phyloP scores from a whole-genome alignment of 30 jellyfish, hydroid and myxozoan genomes.

The Aurelia sp. region DNA sequence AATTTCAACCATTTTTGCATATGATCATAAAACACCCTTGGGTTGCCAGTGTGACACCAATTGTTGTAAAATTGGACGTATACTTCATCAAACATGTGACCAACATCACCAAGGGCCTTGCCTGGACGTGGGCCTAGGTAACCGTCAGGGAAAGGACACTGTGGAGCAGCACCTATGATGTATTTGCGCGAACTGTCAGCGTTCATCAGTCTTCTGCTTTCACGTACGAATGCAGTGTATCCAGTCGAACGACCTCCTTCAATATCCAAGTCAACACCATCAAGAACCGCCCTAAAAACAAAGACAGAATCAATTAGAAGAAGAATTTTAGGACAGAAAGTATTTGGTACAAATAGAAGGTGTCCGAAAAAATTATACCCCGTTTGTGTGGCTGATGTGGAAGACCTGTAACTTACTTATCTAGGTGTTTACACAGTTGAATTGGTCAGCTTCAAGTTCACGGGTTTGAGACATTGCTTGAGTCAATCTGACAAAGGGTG shows the following conservation, averaged over 20 bases:
- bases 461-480: no score
- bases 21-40: constrained; percentile 82
- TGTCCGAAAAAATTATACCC: no score
- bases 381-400: no score
- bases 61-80: constrained; percentile 97
- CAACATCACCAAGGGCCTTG: constrained; percentile 96
- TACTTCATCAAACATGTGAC: constrained; percentile 91
- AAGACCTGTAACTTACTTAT: no score
- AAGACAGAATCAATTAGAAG: not conserved
- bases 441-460: no score
- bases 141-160: constrained; percentile 99
- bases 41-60: constrained; percentile 99
- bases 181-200: constrained; percentile 76
- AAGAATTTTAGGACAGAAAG: no score
- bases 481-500: no score
- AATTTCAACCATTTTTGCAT: constrained; percentile 88
- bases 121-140: constrained; percentile 93
- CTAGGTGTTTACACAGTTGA: no score
- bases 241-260: constrained; percentile 94
- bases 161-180: constrained; percentile 99
- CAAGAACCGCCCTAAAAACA: constrained; percentile 85
- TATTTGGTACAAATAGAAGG: no score
- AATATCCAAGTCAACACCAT: constrained; percentile 97
- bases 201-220: constrained; percentile 77
- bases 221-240: constrained; percentile 91